Conservation (phyloP, 2,888 invertebrate genomes). For the Meganola albula region DNA sequence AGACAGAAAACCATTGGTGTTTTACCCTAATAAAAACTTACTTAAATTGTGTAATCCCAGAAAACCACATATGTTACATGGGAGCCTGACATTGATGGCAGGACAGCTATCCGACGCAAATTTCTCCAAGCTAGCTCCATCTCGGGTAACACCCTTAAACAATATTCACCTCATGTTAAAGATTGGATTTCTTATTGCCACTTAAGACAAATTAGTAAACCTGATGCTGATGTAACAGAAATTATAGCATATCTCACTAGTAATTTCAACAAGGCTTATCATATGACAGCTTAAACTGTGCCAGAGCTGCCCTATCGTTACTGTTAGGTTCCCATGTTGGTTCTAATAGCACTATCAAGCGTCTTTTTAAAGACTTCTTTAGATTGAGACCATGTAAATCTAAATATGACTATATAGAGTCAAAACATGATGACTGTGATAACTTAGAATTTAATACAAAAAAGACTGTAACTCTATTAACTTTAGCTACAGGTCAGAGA, state of each 20-base stretch:
- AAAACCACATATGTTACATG: neutral
- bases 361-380: slow-evolving; percentile 1
- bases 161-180: slow-evolving; percentile 1
- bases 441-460: neutral
- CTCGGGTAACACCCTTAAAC: neutral
- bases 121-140: too few relatives aligned
- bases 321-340: slow-evolving; percentile 4
- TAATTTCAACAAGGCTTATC: neutral
- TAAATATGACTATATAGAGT: slow-evolving; percentile 1
- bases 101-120: slow-evolving; percentile 2
- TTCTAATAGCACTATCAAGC: neutral
- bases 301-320: neutral
- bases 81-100: slow-evolving; percentile 3
- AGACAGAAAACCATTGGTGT: slow-evolving; percentile 1
- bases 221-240: slow-evolving; percentile 1
- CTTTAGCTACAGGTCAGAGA: slow-evolving; percentile 1
- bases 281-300: slow-evolving; percentile 2
- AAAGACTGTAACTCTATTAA: neutral
- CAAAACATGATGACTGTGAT: neutral
- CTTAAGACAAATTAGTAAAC: neutral
- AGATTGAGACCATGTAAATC: neutral
- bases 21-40: slow-evolving; percentile 1
- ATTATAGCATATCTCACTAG: neutral
- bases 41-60: too few relatives aligned
- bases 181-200: slow-evolving; percentile 3